Evolutionary conservation across 2,888 invertebrate genomes (phyloP), one percentile per base, ranked within the genome.

Genomic region (Drosophila ezoana): DNA sequence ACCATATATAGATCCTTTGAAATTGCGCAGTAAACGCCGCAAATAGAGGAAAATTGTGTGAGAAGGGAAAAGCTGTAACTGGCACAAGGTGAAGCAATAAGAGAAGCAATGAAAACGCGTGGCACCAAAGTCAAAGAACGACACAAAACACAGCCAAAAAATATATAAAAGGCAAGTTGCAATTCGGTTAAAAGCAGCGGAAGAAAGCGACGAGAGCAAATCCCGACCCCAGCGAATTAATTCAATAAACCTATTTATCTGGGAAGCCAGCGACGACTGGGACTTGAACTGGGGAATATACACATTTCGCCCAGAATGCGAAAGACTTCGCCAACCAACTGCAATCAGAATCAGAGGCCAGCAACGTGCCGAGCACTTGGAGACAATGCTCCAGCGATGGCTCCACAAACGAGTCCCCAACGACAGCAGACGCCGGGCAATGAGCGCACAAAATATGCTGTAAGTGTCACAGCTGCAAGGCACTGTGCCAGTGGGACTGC

Each of bases 161-260:
- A 14, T 14, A 14, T 40, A 14, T 13, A 18, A 18, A 18, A 16
- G 60, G 54, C 37, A 44, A 79, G 57, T 54, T 72, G 68, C 65
- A 66, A 58, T 75, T 69, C 49, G 20, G 67, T 62, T 63, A 48
- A 73, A 60, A 49, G 51, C 40, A 59, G 41, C 38, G 44, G 47
- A 47, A 44, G 52, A 52, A 57, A 40, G 4, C 53, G 13, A 28
- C 44, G 23, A 54, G 32, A 23, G 43, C 18, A 32, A 38, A 20
- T 33, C 32, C 32, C 61, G 49, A 47, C 71, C 67, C 72, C 41
- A 61, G 79, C 66, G 86, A 63, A 83, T 83, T 83, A 83, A 86
- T 83, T 83, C 83, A 83, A 86, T 83, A 83, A 83, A 86, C 83
- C 83, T 79, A 81, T 83, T 83, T 83, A 83, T 86, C 67, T 75